Base-by-base conservation (phyloP, 2,113 vertebrate genomes). In the Platycercus adscitus region DNA sequence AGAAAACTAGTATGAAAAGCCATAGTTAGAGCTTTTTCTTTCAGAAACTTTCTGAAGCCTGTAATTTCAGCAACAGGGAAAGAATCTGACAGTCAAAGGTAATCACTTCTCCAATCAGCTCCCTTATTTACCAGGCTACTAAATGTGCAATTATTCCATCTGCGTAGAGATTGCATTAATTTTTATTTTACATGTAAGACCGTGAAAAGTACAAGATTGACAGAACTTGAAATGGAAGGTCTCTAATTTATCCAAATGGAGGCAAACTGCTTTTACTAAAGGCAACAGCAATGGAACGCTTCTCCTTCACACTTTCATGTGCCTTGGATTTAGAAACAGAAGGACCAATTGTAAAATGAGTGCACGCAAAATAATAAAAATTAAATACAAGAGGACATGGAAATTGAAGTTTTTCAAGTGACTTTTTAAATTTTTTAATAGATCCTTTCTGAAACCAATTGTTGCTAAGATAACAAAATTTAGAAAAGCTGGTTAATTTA, bases 101-200 rank as follows among this genome's bases (percentile, higher is more conserved):
- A 94, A 95, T 92, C 53, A 92, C 21, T 92, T 94, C 71, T 86
- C 83, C 75, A 88, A 56, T 95, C 88, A 95, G 52, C 35, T 73
- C 17, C 64, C 68, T 88, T 95, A 92, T 96, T 96, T 90, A 91
- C 53, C 24, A 89, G 37, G 60, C 44, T 88, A 81, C n/a, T 92
- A 56, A 15, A 76, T 63, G 28, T 84, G 33, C 41, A 94, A 92
- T 89, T 93, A 88, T 94, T 95, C 26, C 49, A 69, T 47, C 39
- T 61, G 55, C 46, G 78, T 60, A 91, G 92, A 96, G 43, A 71
- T 44, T 80, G 44, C 63, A 82, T 86, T 88, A 64, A 43, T 71
- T 87, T 81, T 92, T 61, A 55, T 61, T 93, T 88, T 90, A 75
- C 60, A 46, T 69, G 10, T 63, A 92, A 80, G 25, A 75, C 17